These are phyloP conservation scores for Austrofundulus limnaeus DNA, from an alignment of 2,113 vertebrate genomes.

Conservation along the genomic window DNA sequence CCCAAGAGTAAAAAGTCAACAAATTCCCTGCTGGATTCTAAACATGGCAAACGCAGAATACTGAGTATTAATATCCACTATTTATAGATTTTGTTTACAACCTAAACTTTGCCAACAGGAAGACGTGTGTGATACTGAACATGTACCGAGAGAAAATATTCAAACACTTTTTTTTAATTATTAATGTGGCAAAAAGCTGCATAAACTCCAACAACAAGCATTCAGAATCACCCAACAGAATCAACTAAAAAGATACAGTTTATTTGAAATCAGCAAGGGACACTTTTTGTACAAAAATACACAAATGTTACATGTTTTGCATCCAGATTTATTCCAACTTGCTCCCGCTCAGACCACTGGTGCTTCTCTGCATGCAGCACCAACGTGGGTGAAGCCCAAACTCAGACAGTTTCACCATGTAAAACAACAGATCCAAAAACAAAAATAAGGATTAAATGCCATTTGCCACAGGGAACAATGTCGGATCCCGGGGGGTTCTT, in stretches of 20 bases:
- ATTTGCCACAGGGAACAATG: conserved; percentile 65
- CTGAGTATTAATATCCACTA: no score
- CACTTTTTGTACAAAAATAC: conserved; percentile 80
- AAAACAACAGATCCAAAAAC: conserved; percentile 49
- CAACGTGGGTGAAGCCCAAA: conserved; percentile 46
- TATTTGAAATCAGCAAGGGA: conserved; percentile 74
- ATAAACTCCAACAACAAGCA: not conserved
- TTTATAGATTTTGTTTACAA: no score
- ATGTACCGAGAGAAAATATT: no score
- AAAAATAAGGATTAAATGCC: conserved; percentile 44
- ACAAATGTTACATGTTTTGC: conserved; percentile 66
- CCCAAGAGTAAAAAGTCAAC: no score
- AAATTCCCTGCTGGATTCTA: not conserved
- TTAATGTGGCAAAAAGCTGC: not conserved
- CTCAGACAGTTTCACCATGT: conserved; percentile 52
- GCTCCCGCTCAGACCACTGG: conserved; percentile 50
- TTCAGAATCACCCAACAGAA: conserved; percentile 42
- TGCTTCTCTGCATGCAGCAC: conserved; percentile 57
- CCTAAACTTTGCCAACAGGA: no score
- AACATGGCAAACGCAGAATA: no score
- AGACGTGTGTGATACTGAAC: no score
- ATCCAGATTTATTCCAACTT: conserved; percentile 53
- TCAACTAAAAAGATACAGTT: conserved; percentile 80
- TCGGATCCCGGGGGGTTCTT: conserved; percentile 64
- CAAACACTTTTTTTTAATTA: no score